Conservation (phyloP, 2,888 invertebrate species). For the Netelia inedita region DNA sequence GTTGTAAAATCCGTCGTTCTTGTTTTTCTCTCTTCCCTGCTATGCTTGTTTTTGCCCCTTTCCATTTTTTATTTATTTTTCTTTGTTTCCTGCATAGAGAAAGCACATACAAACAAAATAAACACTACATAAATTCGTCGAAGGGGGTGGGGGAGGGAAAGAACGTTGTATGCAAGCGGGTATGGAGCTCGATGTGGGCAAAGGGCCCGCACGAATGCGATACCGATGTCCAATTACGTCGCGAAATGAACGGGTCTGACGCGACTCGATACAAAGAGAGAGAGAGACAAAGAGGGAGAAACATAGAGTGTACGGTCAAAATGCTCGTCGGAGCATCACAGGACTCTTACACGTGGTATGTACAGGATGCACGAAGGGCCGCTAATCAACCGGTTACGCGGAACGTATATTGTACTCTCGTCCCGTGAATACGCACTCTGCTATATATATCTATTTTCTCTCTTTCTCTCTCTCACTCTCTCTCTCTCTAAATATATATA, state of each 20-base stretch:
- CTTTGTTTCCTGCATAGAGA: constrained; percentile 23
- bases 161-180: constrained; percentile 40
- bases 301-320: constrained; percentile 39
- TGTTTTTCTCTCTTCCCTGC: constrained; percentile 60
- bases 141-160: neutral
- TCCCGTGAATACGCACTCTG: constrained; percentile 36
- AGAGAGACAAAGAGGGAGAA: constrained; percentile 24
- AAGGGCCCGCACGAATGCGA: constrained; percentile 69
- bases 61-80: constrained; percentile 41
- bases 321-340: constrained; percentile 61
- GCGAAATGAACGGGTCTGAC: constrained; percentile 74
- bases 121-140: constrained; percentile 32
- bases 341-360: constrained; percentile 48
- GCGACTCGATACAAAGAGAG: constrained; percentile 68
- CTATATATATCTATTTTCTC: constrained; percentile 13
- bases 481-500: neutral
- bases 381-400: constrained; percentile 76
- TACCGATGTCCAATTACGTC: constrained; percentile 78
- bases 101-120: constrained; percentile 55
- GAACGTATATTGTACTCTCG: constrained; percentile 44
- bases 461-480: constrained; percentile 23
- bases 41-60: constrained; percentile 33
- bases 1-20: constrained; percentile 68
- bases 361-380: constrained; percentile 69
- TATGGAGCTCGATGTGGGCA: constrained; percentile 54